Base-by-base conservation (phyloP, 2,113 vertebrate species). In the Globicephala melas region DNA sequence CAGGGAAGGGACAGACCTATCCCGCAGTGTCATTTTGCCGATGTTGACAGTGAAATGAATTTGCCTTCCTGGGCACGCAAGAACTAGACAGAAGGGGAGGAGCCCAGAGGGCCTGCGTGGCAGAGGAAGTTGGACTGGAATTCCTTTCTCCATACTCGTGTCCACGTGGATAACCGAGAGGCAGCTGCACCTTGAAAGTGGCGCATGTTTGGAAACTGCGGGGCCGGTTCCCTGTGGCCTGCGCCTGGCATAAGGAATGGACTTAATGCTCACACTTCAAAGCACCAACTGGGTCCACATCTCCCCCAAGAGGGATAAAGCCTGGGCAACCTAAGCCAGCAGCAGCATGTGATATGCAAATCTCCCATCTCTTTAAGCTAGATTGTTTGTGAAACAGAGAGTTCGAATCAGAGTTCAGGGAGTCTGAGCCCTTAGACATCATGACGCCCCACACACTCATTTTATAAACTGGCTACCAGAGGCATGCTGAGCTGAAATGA, bases 341-440 rank as follows among this genome's bases (percentile, higher is more conserved):
- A 58, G 63, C 33, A 3, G 84, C 17, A 81, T 97, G 96, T 97
- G 96, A 97, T 96, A 94, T 96, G 97, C 81, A 98, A 97, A 97
- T 95, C 1, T 4, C 67, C 63, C 44, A 63, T 68, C 55, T 90
- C 85, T 97, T 80, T 77, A 95, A 96, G 71, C 74, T 80, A 88
- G 53, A 23, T 44, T 92, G 87, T 97, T 97, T 96, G 94, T 68
- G 89, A 81, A 76, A 76, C 33, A 58, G 91, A 95, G 81, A 97
- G 97, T 83, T 73, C 86, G 74, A 88, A 70, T 93, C 86, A 55
- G 68, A 96, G 87, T 21, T 95, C 26, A 84, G 90, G 18, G 18
- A 82, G 83, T 63, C 7, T 90, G 86, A 95, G 58, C 63, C 82
- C 83, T 91, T 31, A 18, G 86, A 58, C 68, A 84, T 41, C n/a